Evolutionary conservation across 2,797 vertebrate species (phyloP), one percentile per base, ranked within the genome.

Genomic region (Pogoniulus pusillus): DNA sequence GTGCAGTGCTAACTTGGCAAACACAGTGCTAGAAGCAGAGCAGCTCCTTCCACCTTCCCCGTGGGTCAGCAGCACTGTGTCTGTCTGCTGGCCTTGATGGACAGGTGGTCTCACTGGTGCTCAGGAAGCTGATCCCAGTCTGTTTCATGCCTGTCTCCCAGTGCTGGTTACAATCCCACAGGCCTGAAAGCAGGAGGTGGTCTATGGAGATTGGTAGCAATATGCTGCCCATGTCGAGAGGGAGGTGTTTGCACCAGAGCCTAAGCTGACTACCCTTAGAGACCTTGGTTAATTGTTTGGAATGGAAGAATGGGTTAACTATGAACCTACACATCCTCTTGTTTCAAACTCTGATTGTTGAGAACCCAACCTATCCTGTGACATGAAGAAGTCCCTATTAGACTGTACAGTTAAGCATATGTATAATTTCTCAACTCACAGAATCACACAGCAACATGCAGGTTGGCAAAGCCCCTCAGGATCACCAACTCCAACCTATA

Each of bases 51-150:
- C 27, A 26, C 4, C 3, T 12, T 51, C 35, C 12, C 26, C 20
- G 12, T n/a, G 34, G 54, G 13, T 54, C 54, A 77, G 41, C 23
- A 66, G 79, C 39, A 7, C 32, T 57, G 30, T 16, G 7, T 0
- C 0, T 5, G 17, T 66, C 65, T 87, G 14, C 35, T 34, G 45
- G 5, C 57, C n/a, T 30, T 57, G 0, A 0, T 35, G 37, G 22
- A 15, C 0, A 0, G 8, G 27, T 65, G 45, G 41, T 54, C 47
- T 35, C 35, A 7, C 51, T 75, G 55, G 23, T 49, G 7, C 43
- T 58, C 1, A 2, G 57, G 62, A 64, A 62, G 34, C 29, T 69
- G 54, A 34, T 27, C 29, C 41, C 49, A 41, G 35, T 1, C 18
- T 14, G 12, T 6, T 6, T 80, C 49, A 1, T 47, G 2, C 12